Conservation (phyloP, 2,797 vertebrate genomes). For the Pangasius macronema region DNA sequence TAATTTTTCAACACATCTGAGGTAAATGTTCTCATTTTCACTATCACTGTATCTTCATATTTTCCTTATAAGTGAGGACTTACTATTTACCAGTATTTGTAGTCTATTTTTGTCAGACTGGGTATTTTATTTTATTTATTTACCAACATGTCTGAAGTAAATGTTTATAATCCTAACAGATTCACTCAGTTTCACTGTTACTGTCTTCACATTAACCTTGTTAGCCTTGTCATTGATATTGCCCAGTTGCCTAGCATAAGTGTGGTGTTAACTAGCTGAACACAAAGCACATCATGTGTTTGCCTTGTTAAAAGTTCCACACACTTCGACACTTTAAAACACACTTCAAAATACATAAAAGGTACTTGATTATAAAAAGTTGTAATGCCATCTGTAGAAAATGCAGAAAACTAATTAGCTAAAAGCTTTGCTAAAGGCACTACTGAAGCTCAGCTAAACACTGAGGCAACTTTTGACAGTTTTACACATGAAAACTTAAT, state of each 20-base stretch:
- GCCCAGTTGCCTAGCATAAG: neutral
- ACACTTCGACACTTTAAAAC: neutral
- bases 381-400: neutral
- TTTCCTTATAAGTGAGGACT: neutral
- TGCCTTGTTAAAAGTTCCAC: neutral
- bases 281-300: neutral
- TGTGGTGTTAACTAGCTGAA: neutral
- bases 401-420: slow-evolving; percentile 20
- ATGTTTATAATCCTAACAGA: neutral
- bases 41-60: neutral
- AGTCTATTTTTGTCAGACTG: neutral
- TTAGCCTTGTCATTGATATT: neutral
- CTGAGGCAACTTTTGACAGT: neutral
- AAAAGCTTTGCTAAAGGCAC: slow-evolving; percentile 15
- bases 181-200: neutral
- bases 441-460: neutral
- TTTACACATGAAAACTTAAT: slow-evolving; percentile 6
- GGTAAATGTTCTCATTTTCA: neutral
- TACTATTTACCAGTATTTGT: neutral
- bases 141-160: neutral
- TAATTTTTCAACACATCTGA: neutral
- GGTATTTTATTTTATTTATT: neutral
- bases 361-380: neutral
- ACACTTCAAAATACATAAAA: neutral
- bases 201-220: neutral